These are phyloP conservation scores for Azemiops feae DNA, from an alignment of 2,113 vertebrate species.

Conservation along the genomic window DNA sequence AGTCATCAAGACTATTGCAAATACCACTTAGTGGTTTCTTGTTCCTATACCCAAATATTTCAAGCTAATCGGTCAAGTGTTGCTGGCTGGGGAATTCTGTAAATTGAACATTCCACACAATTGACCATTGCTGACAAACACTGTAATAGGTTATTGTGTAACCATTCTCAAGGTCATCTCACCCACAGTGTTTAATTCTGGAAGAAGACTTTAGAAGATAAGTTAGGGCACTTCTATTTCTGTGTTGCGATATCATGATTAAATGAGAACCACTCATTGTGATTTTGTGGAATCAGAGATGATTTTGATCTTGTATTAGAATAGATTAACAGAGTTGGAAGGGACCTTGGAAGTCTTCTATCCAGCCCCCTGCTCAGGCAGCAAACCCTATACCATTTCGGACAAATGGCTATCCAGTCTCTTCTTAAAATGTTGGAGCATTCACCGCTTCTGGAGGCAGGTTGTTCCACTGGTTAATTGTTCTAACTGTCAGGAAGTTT, in stretches of 20 bases:
- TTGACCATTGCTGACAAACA: background rate
- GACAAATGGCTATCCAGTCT: too few relatives aligned
- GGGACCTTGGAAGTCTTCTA: too few relatives aligned
- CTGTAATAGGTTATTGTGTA: background rate
- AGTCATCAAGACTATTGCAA: background rate
- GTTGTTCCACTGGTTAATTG: too few relatives aligned
- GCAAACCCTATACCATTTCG: too few relatives aligned
- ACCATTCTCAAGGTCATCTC: background rate
- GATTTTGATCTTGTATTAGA: background rate
- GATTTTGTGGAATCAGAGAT: background rate
- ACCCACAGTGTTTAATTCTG: background rate
- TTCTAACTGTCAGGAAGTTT: too few relatives aligned
- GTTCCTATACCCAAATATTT: background rate
- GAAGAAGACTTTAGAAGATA: background rate
- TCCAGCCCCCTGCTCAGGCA: too few relatives aligned
- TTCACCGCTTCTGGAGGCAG: too few relatives aligned
- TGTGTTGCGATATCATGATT: background rate
- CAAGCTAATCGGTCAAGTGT: background rate
- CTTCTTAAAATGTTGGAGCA: too few relatives aligned
- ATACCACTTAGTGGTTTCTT: background rate
- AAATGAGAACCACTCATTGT: background rate
- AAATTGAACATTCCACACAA: background rate
- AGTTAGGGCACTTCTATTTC: background rate
- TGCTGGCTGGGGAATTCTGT: background rate
- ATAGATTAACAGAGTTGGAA: too few relatives aligned